Evolutionary conservation across 2,888 invertebrate species (phyloP).

Genomic region (Tetragonula carbonaria): DNA sequence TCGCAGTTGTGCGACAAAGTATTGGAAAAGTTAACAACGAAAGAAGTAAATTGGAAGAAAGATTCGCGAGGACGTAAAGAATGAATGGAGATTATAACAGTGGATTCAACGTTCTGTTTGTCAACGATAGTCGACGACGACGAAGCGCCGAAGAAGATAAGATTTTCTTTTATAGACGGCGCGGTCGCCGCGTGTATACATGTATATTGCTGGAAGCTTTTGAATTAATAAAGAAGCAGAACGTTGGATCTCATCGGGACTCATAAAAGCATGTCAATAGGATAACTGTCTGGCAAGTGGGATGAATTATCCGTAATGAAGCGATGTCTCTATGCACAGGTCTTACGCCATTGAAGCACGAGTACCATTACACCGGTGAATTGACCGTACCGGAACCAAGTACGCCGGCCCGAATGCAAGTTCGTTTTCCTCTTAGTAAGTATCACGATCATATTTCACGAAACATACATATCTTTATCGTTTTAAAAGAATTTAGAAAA

Average conservation of each 20-base stretch:
- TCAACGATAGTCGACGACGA: neutral
- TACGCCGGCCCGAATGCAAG: slow-evolving; percentile 90
- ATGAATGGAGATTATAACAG: neutral
- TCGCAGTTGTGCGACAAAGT: neutral
- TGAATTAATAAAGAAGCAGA: slow-evolving; percentile 59
- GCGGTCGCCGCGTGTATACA: neutral
- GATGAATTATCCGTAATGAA: slow-evolving; percentile 76
- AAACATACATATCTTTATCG: neutral
- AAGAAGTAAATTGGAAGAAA: neutral
- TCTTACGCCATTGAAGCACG: slow-evolving; percentile 91
- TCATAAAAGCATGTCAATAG: slow-evolving; percentile 74
- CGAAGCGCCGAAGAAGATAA: slow-evolving; percentile 8
- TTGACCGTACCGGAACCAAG: slow-evolving; percentile 88
- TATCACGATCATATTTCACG: slow-evolving; percentile 66
- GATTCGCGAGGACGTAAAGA: neutral
- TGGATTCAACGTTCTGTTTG: neutral
- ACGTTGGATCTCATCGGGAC: slow-evolving; percentile 56
- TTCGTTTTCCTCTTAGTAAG: slow-evolving; percentile 92
- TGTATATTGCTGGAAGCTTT: slow-evolving; percentile 51
- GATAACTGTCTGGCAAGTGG: slow-evolving; percentile 78
- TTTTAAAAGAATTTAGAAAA: neutral
- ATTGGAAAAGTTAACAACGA: neutral
- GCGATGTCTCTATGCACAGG: slow-evolving; percentile 80
- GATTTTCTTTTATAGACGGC: slow-evolving; percentile 9
- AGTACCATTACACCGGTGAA: slow-evolving; percentile 91